phyloP scores from a whole-genome alignment of 1,140 invertebrate species.

The Paramacrobiotus metropolitanus region DNA sequence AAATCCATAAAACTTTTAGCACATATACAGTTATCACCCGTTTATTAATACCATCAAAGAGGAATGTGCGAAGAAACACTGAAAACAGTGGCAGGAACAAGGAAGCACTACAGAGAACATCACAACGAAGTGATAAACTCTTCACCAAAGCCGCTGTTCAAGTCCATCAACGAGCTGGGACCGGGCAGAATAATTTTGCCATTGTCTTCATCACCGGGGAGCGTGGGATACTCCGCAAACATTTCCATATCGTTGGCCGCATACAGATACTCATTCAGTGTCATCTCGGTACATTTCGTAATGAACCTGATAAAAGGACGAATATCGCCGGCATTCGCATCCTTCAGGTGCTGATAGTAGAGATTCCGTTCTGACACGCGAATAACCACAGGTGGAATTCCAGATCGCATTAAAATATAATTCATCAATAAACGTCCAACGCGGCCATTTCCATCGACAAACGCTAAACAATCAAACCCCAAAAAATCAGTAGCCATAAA shows the following conservation, averaged over 20 bases:
- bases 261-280: constrained; percentile 75
- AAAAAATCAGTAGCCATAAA: too few species aligned
- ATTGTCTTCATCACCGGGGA: neutral
- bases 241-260: constrained; percentile 19
- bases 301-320: constrained; percentile 83
- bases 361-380: constrained; percentile 54
- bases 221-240: neutral
- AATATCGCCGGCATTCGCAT: constrained; percentile 72
- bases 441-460: constrained; percentile 75
- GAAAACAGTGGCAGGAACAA: too few species aligned
- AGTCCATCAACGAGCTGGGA: neutral
- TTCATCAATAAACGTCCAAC: constrained; percentile 88
- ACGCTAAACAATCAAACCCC: constrained; percentile 23
- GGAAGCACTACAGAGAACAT: too few species aligned
- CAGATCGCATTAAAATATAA: constrained; percentile 85
- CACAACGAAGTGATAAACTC: too few species aligned
- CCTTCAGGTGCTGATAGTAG: constrained; percentile 57
- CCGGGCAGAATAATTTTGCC: neutral
- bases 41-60: too few species aligned
- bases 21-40: too few species aligned
- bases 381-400: constrained; percentile 84
- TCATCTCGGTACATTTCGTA: constrained; percentile 72
- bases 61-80: too few species aligned
- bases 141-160: too few species aligned
- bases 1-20: too few species aligned